Conservation (phyloP, 2,797 vertebrate genomes). For the Semotilus atromaculatus region DNA sequence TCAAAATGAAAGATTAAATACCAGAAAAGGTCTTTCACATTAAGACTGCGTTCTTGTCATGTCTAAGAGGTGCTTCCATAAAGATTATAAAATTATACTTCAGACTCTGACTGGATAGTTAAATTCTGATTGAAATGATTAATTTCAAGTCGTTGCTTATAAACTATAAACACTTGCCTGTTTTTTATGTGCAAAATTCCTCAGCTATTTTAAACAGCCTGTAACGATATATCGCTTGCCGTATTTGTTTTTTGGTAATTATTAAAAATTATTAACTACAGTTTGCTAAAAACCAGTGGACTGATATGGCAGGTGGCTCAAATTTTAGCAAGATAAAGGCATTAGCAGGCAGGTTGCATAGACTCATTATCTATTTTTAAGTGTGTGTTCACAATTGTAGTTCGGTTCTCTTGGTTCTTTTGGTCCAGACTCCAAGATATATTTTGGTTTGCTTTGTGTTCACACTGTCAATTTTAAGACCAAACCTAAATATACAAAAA, state of each 20-base stretch:
- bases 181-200: background rate
- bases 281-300: background rate
- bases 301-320: background rate
- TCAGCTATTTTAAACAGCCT: background rate
- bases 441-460: background rate
- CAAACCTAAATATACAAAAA: background rate
- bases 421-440: no score
- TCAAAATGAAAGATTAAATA: background rate
- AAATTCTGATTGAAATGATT: background rate
- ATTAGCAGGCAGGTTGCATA: background rate
- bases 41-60: background rate
- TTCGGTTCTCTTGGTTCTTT: no score
- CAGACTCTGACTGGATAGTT: background rate
- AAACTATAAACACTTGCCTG: background rate
- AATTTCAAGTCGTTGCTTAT: background rate
- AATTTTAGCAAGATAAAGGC: background rate
- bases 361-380: background rate
- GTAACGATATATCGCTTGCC: background rate
- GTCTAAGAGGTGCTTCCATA: background rate
- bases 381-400: no score
- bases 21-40: background rate
- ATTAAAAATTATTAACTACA: background rate
- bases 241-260: background rate
- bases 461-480: background rate
- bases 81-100: background rate